These are phyloP conservation scores for Phortica magna DNA, from an alignment of 2,888 invertebrate genomes.

Conservation along the genomic window DNA sequence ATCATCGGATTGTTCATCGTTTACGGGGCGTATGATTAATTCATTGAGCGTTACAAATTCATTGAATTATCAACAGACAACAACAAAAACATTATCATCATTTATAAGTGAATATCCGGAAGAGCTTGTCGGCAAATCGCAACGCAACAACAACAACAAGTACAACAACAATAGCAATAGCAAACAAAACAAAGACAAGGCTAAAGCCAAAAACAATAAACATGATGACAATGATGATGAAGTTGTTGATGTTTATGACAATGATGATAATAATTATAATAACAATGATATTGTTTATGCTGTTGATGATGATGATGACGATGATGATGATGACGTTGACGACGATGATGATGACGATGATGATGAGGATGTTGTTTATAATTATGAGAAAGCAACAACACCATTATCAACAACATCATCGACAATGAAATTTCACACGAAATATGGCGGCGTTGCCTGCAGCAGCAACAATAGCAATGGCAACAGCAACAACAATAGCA, in stretches of 20 bases:
- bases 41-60: slow-evolving; percentile 57
- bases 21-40: slow-evolving; percentile 48
- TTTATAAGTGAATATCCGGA: slow-evolving; percentile 66
- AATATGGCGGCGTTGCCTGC: slow-evolving; percentile 36
- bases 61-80: slow-evolving; percentile 46
- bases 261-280: not conserved
- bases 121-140: slow-evolving; percentile 37
- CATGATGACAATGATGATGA: not conserved
- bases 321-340: not conserved
- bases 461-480: slow-evolving; percentile 7
- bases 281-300: not conserved
- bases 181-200: not conserved
- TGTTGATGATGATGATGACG: not conserved
- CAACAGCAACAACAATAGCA: slow-evolving; percentile 4
- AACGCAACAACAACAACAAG: not conserved
- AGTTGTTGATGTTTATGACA: not conserved
- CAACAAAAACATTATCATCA: slow-evolving; percentile 63
- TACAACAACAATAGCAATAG: not conserved
- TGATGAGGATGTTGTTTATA: not conserved
- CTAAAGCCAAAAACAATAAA: not conserved
- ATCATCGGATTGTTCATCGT: slow-evolving; percentile 62
- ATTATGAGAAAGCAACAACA: not conserved
- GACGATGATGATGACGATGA: not conserved
- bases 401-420: not conserved
- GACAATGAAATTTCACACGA: not conserved